phyloP scores from a whole-genome alignment of 2,888 invertebrate genomes.

The Hemistola chrysoprasaria region DNA sequence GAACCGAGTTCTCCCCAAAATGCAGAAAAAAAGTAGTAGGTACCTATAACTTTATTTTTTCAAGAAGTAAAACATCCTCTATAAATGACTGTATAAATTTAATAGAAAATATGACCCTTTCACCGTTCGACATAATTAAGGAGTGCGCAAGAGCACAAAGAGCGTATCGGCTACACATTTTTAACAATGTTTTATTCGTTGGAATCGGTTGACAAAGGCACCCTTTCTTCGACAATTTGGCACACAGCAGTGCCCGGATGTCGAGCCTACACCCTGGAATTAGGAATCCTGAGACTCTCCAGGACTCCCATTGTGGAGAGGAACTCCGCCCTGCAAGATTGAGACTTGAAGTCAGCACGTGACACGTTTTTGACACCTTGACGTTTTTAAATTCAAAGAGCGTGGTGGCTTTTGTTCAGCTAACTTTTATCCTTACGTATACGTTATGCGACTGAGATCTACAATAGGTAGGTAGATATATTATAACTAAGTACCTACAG shows the following conservation, averaged over 20 bases:
- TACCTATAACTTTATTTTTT: too few species aligned
- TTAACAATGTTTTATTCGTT: constrained; percentile 74
- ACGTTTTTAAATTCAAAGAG: constrained; percentile 30
- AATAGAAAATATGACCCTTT: constrained; percentile 82
- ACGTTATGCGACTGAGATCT: too few species aligned
- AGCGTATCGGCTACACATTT: constrained; percentile 73
- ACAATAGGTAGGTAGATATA: too few species aligned
- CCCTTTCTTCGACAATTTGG: constrained; percentile 80
- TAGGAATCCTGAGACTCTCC: constrained; percentile 68
- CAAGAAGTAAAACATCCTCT: constrained; percentile 51
- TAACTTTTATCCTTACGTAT: too few species aligned
- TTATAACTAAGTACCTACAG: too few species aligned
- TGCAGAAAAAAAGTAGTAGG: too few species aligned
- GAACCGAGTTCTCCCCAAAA: too few species aligned
- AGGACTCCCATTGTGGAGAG: constrained; percentile 60
- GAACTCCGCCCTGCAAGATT: constrained; percentile 72
- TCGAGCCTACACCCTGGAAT: constrained; percentile 65
- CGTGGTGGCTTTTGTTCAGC: neutral
- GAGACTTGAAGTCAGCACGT: constrained; percentile 64
- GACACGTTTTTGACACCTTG: constrained; percentile 52
- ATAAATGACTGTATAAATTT: constrained; percentile 62
- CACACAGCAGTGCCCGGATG: constrained; percentile 77
- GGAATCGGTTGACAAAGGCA: constrained; percentile 79
- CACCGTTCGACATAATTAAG: constrained; percentile 78
- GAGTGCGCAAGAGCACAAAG: constrained; percentile 73